Percentiles rank a stretch among this genome's conserved stretches.
Conservation (phyloP, 1,140 invertebrate species). For the Psilanteris sp. region DNA sequence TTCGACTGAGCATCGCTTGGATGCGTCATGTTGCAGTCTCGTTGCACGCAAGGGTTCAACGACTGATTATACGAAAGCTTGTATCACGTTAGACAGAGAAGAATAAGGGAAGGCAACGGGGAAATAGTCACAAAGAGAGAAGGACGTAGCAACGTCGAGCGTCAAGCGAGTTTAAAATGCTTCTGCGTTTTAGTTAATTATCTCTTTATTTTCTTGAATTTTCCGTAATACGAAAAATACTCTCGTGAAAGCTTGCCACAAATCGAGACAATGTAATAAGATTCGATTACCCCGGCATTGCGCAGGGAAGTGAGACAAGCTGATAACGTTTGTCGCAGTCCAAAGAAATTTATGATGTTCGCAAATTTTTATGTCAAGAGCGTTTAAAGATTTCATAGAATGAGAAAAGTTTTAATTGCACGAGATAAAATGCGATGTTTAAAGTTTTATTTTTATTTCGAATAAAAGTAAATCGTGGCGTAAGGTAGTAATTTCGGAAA, state of each 20-base stretch:
- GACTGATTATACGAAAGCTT: constrained; percentile 59
- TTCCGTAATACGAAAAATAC: constrained; percentile 27
- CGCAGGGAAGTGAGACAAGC: constrained; percentile 31
- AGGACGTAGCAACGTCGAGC: constrained; percentile 8
- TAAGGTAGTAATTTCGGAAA: too few species aligned
- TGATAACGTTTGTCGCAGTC: constrained; percentile 37
- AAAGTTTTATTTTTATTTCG: too few species aligned
- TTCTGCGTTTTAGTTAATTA: constrained; percentile 33
- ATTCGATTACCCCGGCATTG: constrained; percentile 7
- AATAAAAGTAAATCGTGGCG: too few species aligned
- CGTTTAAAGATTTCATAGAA: constrained; percentile 14
- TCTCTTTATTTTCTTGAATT: constrained; percentile 23
- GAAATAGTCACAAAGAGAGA: too few species aligned
- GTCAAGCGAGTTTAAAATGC: constrained; percentile 19
- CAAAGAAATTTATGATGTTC: constrained; percentile 25
- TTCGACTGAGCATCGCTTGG: constrained; percentile 55
- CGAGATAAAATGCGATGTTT: background rate
- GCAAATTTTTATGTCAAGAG: constrained; percentile 6
- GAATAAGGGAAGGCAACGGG: too few species aligned
- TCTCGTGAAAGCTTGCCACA: constrained; percentile 34
- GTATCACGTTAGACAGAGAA: constrained; percentile 25
- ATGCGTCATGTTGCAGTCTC: constrained; percentile 63
- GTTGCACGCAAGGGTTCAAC: constrained; percentile 63
- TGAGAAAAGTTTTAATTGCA: constrained; percentile 10
- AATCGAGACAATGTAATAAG: constrained; percentile 49